Conservation (phyloP, 2,888 invertebrate genomes). For the Brenthis daphne region DNA sequence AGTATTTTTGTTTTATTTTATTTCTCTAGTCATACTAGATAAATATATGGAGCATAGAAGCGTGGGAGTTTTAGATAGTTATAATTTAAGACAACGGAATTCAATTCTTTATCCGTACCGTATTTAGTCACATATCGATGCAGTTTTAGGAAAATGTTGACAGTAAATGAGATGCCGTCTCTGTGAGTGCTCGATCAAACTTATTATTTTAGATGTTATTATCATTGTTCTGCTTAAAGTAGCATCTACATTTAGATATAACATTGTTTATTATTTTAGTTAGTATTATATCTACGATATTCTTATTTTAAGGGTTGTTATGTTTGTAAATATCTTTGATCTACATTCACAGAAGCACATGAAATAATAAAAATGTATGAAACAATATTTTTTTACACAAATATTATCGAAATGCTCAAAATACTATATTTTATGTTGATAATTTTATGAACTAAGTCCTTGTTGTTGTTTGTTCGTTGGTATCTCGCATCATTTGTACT, state of each 20-base stretch:
- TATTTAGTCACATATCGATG: conserved; percentile 68
- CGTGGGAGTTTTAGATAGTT: conserved; percentile 51
- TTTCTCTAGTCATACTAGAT: conserved; percentile 67
- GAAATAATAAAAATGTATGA: conserved; percentile 57
- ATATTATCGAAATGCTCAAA: conserved; percentile 78
- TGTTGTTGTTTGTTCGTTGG: conserved; percentile 68
- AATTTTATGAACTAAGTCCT: conserved; percentile 74
- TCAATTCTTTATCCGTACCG: conserved; percentile 59
- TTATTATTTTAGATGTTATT: conserved; percentile 5
- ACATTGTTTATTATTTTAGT: conserved; percentile 9
- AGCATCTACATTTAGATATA: conserved; percentile 4
- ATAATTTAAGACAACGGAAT: conserved; percentile 52
- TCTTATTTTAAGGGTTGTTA: conserved; percentile 3
- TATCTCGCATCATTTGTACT: conserved; percentile 61
- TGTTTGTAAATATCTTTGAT: conserved; percentile 27
- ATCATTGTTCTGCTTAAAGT: conserved; percentile 5
- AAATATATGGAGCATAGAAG: conserved; percentile 53
- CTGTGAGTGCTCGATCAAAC: conserved; percentile 45
- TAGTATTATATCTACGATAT: conserved; percentile 1
- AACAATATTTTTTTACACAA: conserved; percentile 74
- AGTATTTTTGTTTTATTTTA: conserved; percentile 53
- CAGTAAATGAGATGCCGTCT: conserved; percentile 43
- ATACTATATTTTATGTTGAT: conserved; percentile 75
- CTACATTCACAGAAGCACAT: conserved; percentile 51
- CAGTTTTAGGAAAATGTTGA: conserved; percentile 55